These are phyloP conservation scores for Brachionus rotundiformis DNA, from an alignment of 1,140 invertebrate species.

Conservation along the genomic window DNA sequence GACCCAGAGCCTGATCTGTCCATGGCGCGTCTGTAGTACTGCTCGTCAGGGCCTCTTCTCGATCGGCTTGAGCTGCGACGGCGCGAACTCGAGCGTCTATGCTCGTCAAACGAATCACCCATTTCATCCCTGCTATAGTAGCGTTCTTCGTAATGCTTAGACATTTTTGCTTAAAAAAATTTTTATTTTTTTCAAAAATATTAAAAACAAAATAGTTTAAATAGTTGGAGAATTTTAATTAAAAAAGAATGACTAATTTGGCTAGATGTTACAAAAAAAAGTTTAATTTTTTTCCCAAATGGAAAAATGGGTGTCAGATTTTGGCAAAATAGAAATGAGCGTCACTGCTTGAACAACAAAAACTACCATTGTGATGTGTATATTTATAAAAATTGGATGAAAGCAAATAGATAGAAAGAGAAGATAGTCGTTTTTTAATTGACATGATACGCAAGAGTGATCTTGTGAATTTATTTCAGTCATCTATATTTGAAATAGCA, in stretches of 20 bases:
- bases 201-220: conserved; percentile 25
- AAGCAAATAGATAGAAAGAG: not conserved
- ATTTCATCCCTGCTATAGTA: conserved; percentile 47
- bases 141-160: conserved; percentile 46
- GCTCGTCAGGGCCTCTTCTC: not conserved
- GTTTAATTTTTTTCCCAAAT: not conserved
- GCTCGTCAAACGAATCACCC: conserved; percentile 3
- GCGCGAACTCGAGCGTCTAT: not conserved
- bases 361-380: conserved; percentile 25
- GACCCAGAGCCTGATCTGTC: conserved; percentile 17
- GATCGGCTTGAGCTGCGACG: conserved; percentile 2
- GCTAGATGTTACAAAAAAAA: not conserved
- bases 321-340: not conserved
- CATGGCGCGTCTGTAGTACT: conserved; percentile 17
- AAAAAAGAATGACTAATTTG: conserved; percentile 21
- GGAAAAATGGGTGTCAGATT: conserved; percentile 4
- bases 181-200: not conserved
- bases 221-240: conserved; percentile 11
- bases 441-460: conserved; percentile 50
- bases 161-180: conserved; percentile 33
- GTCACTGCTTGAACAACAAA: not conserved
- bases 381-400: conserved; percentile 22
- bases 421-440: conserved; percentile 37
- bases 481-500: conserved; percentile 5
- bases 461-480: conserved; percentile 18